A percentile compares a stretch with the other conserved stretches of the same genome.
Evolutionary conservation across 92 coral and sea anemone species (phyloP).

Genomic region (Epizoanthus scotinus): DNA sequence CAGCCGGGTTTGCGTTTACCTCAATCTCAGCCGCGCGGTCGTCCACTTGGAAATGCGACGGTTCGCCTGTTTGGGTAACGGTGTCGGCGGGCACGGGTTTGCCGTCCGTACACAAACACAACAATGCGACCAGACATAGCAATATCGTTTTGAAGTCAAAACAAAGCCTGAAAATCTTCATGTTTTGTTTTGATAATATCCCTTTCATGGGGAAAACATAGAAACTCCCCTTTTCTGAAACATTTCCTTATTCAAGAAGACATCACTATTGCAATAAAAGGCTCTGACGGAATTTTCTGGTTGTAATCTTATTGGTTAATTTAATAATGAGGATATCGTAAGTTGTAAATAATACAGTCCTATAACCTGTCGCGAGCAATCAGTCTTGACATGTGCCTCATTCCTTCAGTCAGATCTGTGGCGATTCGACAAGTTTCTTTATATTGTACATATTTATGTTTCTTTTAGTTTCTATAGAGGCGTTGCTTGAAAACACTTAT

Average conservation of each 20-base stretch:
- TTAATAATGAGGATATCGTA: conserved; percentile 22
- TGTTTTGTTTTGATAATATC: conserved; percentile 19
- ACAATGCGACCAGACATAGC: conserved; percentile 14
- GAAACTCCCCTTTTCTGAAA: not conserved
- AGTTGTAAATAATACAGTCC: conserved; percentile 1
- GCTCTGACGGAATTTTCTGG: conserved; percentile 21
- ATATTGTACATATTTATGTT: too few species aligned
- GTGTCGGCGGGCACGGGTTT: conserved; percentile 45
- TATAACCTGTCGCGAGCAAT: conserved; percentile 15
- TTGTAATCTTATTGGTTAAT: conserved; percentile 17
- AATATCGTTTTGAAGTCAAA: conserved; percentile 3
- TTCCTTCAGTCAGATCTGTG: too few species aligned
- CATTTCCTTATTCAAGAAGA: not conserved
- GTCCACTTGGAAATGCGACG: conserved; percentile 99
- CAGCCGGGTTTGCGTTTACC: conserved; percentile 98
- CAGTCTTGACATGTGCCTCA: not conserved
- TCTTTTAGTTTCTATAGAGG: too few species aligned
- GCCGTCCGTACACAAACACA: conserved; percentile 10
- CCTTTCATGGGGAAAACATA: not conserved
- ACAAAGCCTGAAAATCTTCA: conserved; percentile 5
- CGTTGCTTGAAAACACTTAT: too few species aligned
- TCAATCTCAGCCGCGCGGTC: conserved; percentile 99
- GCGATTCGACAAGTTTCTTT: too few species aligned
- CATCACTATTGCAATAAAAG: conserved; percentile 15
- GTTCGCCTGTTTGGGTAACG: conserved; percentile 93